Evolutionary conservation across 2,888 invertebrate genomes (phyloP), one percentile per base, ranked within the genome.

Genomic region (Rotaria macrura): DNA sequence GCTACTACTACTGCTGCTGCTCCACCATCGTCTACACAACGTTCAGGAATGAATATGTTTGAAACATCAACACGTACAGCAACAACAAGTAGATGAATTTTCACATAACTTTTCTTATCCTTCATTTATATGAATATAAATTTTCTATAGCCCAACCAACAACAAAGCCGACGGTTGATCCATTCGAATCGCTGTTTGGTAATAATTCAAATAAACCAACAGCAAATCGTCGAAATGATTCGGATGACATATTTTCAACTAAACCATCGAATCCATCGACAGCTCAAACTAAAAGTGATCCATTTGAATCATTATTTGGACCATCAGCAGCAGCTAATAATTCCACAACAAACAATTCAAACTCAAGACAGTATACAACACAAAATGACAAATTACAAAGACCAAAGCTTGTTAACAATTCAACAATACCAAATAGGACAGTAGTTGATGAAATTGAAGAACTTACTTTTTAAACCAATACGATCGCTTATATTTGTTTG

Each of bases 381-480:
- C 65, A 65, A 65, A 65, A 65, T 65, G 65, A 65, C 34, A 65
- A 65, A 65, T 65, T 65, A 34, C 65, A 65, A 65, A 17, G 65
- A 65, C 65, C 65, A 29, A 65, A 65, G 38, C 10, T 65, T 17
- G 65, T 65, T 65, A 65, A 17, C 0, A 65, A 65, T 34, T 34
- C 34, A 65, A 34, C 34, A 65, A 65, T 65, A 65, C 65, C 65
- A 65, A 65, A 65, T 34, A 65, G 65, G 29, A 65, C 65, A 34
- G 65, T 65, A 5, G 29, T 65, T 20, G 65, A 65, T 65, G 65
- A 65, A 65, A 6, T 65, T 0, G 65, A 65, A 34, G 65, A 65
- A 34, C 38, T 65, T 20, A 10, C 6, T 65, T 34, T 65, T 17
- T 65, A 34, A 34, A 65, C 65, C 5, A 29, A 34, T 65, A 7